These are phyloP conservation scores for rabbit (Oryctolagus cuniculus) DNA, from an alignment of 2,113 vertebrate species.

Conservation along the genomic window DNA sequence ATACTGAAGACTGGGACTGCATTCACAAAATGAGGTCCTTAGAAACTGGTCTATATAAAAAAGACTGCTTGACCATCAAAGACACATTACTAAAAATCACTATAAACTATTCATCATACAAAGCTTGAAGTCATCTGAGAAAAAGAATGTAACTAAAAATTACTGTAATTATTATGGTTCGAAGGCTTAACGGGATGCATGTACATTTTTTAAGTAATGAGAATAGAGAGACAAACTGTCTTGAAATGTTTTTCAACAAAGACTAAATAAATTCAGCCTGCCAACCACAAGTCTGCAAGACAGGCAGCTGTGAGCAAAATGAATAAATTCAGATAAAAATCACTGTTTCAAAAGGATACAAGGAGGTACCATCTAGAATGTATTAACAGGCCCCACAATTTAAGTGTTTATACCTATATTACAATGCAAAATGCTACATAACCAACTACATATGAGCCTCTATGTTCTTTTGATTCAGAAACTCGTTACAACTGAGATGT, in stretches of 20 bases:
- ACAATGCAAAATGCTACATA: background rate
- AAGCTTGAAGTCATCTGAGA: constrained; percentile 42
- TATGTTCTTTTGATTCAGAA: background rate
- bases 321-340: constrained; percentile 70
- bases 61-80: background rate
- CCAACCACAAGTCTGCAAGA: constrained; percentile 68
- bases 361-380: constrained; percentile 53
- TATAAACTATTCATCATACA: constrained; percentile 52
- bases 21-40: constrained; percentile 26
- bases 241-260: constrained; percentile 74
- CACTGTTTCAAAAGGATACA: constrained; percentile 60
- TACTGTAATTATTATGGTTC: constrained; percentile 56
- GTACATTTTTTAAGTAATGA: constrained; percentile 50
- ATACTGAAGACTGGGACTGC: background rate
- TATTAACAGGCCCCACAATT: background rate
- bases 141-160: constrained; percentile 57
- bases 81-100: constrained; percentile 28
- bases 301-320: constrained; percentile 73
- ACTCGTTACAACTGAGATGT: background rate
- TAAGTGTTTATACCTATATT: constrained; percentile 22
- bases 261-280: constrained; percentile 75
- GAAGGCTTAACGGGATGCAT: constrained; percentile 49
- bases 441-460: background rate
- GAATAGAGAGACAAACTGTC: constrained; percentile 60
- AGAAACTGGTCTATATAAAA: background rate